Evolutionary conservation across 2,888 invertebrate species (phyloP), one percentile per base, ranked within the genome.

Genomic region (Pristionchus arcanus): DNA sequence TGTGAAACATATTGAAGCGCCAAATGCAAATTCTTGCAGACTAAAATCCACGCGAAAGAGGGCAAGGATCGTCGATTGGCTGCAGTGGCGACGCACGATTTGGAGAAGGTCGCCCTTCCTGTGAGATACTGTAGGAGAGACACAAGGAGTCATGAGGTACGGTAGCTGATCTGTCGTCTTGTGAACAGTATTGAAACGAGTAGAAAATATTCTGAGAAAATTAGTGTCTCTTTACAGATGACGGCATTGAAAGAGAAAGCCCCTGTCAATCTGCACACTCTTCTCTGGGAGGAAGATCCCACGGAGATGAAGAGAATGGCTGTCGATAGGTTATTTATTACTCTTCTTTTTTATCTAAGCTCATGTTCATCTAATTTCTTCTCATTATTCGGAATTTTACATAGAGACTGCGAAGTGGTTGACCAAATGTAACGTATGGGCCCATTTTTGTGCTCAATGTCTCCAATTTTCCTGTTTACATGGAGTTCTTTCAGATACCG

Each of bases 61-160:
- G 42, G 83, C 53, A 83, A 83, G 83, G 83, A 83, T n/a, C 83
- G 83, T 16, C 49, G 28, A 49, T 49, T 83, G n/a, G 83, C 83
- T 3, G 49, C 83, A 2, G 53, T 83, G 28, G 83, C 83, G 49
- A 83, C 83, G 15, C 83, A 83, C 53, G 83, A 83, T 83, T 49
- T 83, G 49, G 83, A 83, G 83, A 83, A 83, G 28, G 28, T 83
- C 83, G 21, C 83, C 83, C 83, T 83, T 25, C 83, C 83, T n/a
- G 83, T 83, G n/a, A 49, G 83, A 83, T 83, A 83, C 83, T 49
- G 53, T 49, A 53, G 49, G 2, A 83, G 83, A 83, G 28, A n/a
- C 53, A 53, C 83, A 3, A 83, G 34, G 83, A 49, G 34, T n/a
- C 16, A 49, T 83, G 53, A 53, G 83, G 83, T 83, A 37, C 25